Evolutionary conservation across 2,888 invertebrate genomes (phyloP).

Genomic region (Parnassius glacialis): DNA sequence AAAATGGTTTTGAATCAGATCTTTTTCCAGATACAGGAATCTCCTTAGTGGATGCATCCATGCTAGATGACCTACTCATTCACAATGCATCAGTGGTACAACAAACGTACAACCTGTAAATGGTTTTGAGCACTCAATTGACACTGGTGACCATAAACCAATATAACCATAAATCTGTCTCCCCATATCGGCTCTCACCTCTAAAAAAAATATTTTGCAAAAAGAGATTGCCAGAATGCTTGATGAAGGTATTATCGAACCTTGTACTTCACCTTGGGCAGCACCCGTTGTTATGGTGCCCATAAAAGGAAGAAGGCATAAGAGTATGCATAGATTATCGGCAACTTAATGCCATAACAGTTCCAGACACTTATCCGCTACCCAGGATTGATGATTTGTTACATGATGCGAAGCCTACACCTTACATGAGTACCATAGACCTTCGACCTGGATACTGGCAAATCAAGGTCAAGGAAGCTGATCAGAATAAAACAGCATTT

Average conservation of each 20-base stretch:
- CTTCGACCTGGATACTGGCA: neutral
- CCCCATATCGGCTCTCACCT: too few relatives aligned
- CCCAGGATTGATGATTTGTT: constrained; percentile 17
- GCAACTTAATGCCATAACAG: neutral
- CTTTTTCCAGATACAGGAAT: too few relatives aligned
- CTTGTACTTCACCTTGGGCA: constrained; percentile 46
- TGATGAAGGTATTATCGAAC: constrained; percentile 13
- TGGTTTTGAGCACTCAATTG: too few relatives aligned
- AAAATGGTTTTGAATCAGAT: too few relatives aligned
- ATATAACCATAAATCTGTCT: too few relatives aligned
- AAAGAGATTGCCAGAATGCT: neutral
- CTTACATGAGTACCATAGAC: neutral
- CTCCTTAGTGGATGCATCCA: too few relatives aligned
- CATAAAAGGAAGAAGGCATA: constrained; percentile 40
- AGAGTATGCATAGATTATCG: constrained; percentile 50
- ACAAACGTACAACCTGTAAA: too few relatives aligned
- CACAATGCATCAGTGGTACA: too few relatives aligned
- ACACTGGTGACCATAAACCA: too few relatives aligned
- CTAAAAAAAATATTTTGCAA: too few relatives aligned
- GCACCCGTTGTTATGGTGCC: constrained; percentile 49
- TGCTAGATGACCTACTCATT: too few relatives aligned
- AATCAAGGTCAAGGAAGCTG: neutral
- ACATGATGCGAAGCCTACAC: neutral
- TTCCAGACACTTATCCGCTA: neutral
- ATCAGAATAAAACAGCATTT: neutral